Conservation (phyloP, 2,888 invertebrate species). For the Leucoptera coffeella region DNA sequence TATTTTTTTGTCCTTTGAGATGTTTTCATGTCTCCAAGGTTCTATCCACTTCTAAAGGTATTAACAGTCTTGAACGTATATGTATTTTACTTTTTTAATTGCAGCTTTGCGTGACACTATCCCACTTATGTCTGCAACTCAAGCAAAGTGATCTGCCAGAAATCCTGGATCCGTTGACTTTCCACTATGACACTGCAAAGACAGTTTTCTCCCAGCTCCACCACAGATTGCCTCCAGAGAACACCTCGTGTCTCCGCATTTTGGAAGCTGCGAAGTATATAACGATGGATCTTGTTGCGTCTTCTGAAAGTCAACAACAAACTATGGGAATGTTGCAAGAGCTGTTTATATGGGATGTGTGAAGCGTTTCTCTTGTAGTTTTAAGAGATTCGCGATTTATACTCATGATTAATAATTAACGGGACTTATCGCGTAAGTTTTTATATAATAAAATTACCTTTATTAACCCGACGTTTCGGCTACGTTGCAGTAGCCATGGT, state of each 20-base stretch:
- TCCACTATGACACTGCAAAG: conserved; percentile 38
- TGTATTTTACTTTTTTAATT: conserved; percentile 11
- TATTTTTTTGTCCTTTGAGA: no score
- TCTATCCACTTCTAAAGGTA: no score
- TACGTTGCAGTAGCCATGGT: no score
- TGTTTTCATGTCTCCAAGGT: no score
- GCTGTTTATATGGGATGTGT: conserved; percentile 41
- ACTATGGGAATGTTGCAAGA: conserved; percentile 34
- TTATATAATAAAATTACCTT: no score
- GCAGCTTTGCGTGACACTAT: conserved; percentile 67
- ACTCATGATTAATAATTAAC: no score
- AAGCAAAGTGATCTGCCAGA: conserved; percentile 50
- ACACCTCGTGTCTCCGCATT: conserved; percentile 29
- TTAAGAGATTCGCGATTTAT: no score
- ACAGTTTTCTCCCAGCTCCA: conserved; percentile 25
- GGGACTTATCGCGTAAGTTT: no score
- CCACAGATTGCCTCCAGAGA: conserved; percentile 33
- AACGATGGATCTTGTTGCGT: conserved; percentile 28
- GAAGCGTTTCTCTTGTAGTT: no score
- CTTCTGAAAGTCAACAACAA: conserved; percentile 22
- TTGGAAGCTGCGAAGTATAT: conserved; percentile 40
- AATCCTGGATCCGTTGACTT: conserved; percentile 41
- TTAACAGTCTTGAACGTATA: no score
- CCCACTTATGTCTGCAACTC: conserved; percentile 61
- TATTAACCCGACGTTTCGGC: no score